Percentiles rank a stretch among this genome's conserved stretches.
Evolutionary conservation across 1,140 invertebrate species (phyloP).

Genomic region (Aphaenogaster rudis): DNA sequence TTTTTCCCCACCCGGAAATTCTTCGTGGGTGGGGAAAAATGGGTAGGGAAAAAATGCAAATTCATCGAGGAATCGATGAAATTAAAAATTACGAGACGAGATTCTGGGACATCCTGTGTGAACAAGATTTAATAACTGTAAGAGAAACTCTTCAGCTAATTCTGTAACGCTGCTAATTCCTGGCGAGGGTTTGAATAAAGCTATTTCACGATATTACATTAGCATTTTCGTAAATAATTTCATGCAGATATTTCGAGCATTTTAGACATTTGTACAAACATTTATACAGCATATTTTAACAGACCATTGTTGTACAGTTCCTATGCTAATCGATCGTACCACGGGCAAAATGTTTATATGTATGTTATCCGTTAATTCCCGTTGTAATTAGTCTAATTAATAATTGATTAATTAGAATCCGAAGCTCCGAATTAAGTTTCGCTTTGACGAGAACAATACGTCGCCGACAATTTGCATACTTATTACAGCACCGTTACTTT

Average conservation of each 20-base stretch:
- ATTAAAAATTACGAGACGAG: neutral
- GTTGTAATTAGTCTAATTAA: conserved; percentile 22
- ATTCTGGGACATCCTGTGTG: neutral
- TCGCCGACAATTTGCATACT: neutral
- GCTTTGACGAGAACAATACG: neutral
- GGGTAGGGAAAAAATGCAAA: neutral
- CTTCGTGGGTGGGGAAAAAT: neutral
- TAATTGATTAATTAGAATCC: conserved; percentile 18
- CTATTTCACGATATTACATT: conserved; percentile 40
- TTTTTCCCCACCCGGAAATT: neutral
- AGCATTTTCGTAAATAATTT: conserved; percentile 21
- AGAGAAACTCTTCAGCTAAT: neutral
- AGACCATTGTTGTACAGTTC: neutral
- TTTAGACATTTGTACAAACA: conserved; percentile 23
- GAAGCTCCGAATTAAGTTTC: neutral
- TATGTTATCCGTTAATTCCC: neutral
- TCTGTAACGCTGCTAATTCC: conserved; percentile 8
- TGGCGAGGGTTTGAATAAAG: conserved; percentile 19
- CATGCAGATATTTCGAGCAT: neutral
- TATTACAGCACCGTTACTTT: neutral
- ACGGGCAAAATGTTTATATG: conserved; percentile 14
- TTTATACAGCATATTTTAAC: conserved; percentile 6
- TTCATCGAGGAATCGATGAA: conserved; percentile 12
- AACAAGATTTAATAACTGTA: conserved; percentile 24
- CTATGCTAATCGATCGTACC: conserved; percentile 17